A percentile compares a stretch with the other conserved stretches of the same genome.
phyloP scores from a whole-genome alignment of 2,888 invertebrate genomes.

The Empis stercorea region DNA sequence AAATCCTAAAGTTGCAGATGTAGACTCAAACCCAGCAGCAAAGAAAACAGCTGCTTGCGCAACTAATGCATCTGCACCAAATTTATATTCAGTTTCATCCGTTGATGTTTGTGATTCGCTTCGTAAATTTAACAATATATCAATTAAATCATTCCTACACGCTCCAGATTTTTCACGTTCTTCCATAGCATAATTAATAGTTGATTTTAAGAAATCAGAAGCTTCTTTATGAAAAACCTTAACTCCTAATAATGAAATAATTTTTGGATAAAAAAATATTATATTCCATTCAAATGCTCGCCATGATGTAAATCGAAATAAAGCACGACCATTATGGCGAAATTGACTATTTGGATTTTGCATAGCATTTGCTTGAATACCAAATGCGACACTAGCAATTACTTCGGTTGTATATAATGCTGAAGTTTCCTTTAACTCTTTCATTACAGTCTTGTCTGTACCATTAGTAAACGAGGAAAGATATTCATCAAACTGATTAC shows the following conservation, averaged over 20 bases:
- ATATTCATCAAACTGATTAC: conserved; percentile 20
- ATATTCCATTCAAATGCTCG: conserved; percentile 24
- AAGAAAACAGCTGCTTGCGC: conserved; percentile 33
- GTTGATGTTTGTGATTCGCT: conserved; percentile 18
- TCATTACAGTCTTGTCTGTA: conserved; percentile 2
- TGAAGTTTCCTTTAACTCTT: conserved; percentile 20
- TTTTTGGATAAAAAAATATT: conserved; percentile 27
- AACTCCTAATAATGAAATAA: conserved; percentile 19
- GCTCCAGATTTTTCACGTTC: conserved; percentile 31
- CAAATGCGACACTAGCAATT: conserved; percentile 31
- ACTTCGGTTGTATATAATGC: conserved; percentile 28
- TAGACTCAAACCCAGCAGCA: conserved; percentile 32
- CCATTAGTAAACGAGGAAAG: conserved; percentile 7
- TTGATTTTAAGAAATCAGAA: conserved; percentile 19
- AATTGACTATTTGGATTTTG: conserved; percentile 28
- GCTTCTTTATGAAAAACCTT: conserved; percentile 15
- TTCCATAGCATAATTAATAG: conserved; percentile 31
- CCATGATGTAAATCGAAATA: conserved; percentile 17
- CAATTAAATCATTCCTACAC: conserved; percentile 39
- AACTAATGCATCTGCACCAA: conserved; percentile 25
- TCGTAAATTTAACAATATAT: conserved; percentile 36
- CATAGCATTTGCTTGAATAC: conserved; percentile 27
- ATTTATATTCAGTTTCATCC: conserved; percentile 14
- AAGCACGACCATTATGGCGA: conserved; percentile 19
- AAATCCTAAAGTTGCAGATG: conserved; percentile 35